Conservation (phyloP, 1,140 invertebrate genomes). For the Parasteatoda tepidariorum region DNA sequence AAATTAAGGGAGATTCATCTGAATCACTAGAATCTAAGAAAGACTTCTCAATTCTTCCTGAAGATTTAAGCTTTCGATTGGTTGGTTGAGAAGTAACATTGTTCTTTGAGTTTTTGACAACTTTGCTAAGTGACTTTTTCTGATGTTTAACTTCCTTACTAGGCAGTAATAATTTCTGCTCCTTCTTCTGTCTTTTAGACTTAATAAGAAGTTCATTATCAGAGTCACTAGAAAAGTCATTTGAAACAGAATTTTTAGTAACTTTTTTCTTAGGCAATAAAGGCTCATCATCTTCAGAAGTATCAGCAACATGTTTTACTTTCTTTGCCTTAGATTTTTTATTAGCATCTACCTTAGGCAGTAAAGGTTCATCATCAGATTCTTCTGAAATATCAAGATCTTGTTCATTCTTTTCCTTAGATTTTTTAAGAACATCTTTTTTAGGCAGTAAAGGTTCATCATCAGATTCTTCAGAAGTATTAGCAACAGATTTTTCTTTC, state of each 20-base stretch:
- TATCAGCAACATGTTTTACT: neutral
- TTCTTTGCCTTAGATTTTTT: neutral
- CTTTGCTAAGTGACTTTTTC: too few species aligned
- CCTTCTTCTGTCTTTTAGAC: neutral
- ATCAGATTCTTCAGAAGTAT: too few species aligned
- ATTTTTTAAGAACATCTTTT: neutral
- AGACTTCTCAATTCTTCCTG: neutral
- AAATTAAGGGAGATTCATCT: too few species aligned
- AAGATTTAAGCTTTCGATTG: too few species aligned
- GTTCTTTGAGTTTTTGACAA: neutral
- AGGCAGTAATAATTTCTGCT: too few species aligned
- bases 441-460: too few species aligned
- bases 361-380: slow-evolving; percentile 1
- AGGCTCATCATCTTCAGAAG: neutral
- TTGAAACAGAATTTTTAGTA: neutral
- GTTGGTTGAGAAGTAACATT: too few species aligned
- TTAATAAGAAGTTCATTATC: neutral
- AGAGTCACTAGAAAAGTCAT: neutral
- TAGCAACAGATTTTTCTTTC: too few species aligned
- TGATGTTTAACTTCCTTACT: too few species aligned
- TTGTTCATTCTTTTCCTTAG: neutral
- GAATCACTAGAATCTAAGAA: neutral
- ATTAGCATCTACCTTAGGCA: neutral
- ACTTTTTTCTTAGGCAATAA: neutral
- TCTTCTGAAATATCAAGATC: too few species aligned